Base-by-base conservation (phyloP, 1,140 invertebrate species). In the Diorhabda sublineata region DNA sequence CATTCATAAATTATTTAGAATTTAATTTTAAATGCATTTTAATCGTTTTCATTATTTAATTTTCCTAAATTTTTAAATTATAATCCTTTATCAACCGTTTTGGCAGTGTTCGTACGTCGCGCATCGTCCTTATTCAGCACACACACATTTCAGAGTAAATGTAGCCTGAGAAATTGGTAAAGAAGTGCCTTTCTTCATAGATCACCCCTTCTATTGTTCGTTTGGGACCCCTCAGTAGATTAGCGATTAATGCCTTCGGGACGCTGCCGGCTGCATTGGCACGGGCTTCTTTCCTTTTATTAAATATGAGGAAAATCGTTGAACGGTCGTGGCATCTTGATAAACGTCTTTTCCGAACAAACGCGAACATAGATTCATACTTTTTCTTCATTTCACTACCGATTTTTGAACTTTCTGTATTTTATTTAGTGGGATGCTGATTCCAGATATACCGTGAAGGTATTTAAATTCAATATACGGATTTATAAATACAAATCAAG, bases 141-240 rank as follows among this genome's bases (percentile, higher is more conserved):
- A 71, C 67, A 76, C 76, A 76, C 75, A 79, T 78, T 80, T 78
- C 77, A 71, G 71, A 71, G 77, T 80, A 80, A 80, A 80, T 80
- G 79, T 80, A 80, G 79, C 79, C 47, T 80, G 77, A 79, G 77
- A 80, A 80, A 80, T 80, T 74, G 79, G 77, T 80, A 73, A 80
- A 78, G 77, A 79, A 80, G 78, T 77, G 75, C 73, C 77, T 71
- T 79, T 79, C 78, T 80, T 80, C 78, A 80, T 79, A 76, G 77
- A 79, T 78, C 77, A 79, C 70, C 60, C 67, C 63, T 69, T 2
- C 75, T 71, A 77, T 80, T 79, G 76, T 79, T 78, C 77, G 71
- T 70, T 68, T 70, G 66, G 71, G 71, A 26, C 68, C 71, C 72
- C 71, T 64, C 66, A 71, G 60, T 75, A 77, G 79, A 80, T 80